Evolutionary conservation across 2,113 vertebrate genomes (phyloP).

Genomic region (Vombatus ursinus): DNA sequence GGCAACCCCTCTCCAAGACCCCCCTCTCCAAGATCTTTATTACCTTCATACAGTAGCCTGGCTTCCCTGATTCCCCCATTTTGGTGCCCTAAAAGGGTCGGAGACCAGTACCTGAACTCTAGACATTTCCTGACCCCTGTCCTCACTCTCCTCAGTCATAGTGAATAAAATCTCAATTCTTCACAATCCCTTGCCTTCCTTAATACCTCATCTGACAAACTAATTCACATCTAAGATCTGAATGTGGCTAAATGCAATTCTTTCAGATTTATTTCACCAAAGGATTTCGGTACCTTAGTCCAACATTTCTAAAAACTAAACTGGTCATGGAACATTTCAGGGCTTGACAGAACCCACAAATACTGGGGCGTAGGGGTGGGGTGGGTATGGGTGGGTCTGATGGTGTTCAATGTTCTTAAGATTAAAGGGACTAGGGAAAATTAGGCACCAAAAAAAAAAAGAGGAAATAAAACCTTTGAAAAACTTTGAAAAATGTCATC

Average conservation of each 20-base stretch:
- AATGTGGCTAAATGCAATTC: background rate
- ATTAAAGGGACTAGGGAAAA: background rate
- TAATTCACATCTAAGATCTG: conserved; percentile 10
- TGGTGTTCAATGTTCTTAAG: background rate
- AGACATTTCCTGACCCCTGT: background rate
- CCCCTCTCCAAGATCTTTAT: background rate
- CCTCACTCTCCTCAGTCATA: background rate
- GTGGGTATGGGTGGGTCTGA: fast-evolving
- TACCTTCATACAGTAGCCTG: background rate
- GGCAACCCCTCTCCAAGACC: background rate
- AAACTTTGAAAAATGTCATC: background rate
- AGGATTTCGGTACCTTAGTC: background rate
- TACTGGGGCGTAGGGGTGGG: background rate
- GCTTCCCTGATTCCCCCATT: background rate
- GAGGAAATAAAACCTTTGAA: background rate
- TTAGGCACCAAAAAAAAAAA: background rate
- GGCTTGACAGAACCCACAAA: background rate
- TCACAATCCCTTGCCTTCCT: background rate
- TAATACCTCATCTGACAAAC: conserved; percentile 22
- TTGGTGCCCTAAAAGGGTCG: background rate
- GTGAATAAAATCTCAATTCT: background rate
- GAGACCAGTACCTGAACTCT: background rate
- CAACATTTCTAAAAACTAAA: background rate
- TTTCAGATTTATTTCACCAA: background rate
- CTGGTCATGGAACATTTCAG: background rate